These are phyloP conservation scores for Berghia stephanieae DNA, from an alignment of 1,140 invertebrate species.

Conservation along the genomic window DNA sequence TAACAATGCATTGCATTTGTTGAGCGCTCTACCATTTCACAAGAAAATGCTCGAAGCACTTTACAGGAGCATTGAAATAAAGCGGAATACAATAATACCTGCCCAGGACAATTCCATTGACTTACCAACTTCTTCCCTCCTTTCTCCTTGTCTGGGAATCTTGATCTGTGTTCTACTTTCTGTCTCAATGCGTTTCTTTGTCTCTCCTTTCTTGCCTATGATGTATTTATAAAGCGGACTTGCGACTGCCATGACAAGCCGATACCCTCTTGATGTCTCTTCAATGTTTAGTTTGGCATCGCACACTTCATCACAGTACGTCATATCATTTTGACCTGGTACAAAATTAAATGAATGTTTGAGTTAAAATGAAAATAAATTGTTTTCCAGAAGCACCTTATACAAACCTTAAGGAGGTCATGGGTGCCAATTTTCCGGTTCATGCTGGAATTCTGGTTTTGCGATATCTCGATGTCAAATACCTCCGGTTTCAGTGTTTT, in stretches of 20 bases:
- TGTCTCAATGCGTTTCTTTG: conserved; percentile 74
- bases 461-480: no score
- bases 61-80: not conserved
- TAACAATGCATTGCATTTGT: no score
- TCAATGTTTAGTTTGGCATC: conserved; percentile 51
- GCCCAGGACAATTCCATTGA: not conserved
- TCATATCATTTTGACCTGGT: no score
- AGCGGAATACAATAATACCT: conserved; percentile 9
- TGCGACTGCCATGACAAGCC: conserved; percentile 51
- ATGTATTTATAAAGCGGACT: conserved; percentile 69
- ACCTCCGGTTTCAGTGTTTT: no score
- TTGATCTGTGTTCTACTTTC: conserved; percentile 78
- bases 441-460: no score
- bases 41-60: no score
- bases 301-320: conserved; percentile 53
- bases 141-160: conserved; percentile 72
- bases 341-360: no score
- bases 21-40: no score
- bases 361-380: no score
- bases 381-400: no score
- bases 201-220: conserved; percentile 77
- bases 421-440: conserved; percentile 10
- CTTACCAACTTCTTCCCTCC: conserved; percentile 72
- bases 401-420: no score
- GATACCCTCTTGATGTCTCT: conserved; percentile 61